A percentile compares a stretch with the other conserved stretches of the same genome.
phyloP scores from a whole-genome alignment of 2,113 vertebrate genomes.

The Solea solea region DNA sequence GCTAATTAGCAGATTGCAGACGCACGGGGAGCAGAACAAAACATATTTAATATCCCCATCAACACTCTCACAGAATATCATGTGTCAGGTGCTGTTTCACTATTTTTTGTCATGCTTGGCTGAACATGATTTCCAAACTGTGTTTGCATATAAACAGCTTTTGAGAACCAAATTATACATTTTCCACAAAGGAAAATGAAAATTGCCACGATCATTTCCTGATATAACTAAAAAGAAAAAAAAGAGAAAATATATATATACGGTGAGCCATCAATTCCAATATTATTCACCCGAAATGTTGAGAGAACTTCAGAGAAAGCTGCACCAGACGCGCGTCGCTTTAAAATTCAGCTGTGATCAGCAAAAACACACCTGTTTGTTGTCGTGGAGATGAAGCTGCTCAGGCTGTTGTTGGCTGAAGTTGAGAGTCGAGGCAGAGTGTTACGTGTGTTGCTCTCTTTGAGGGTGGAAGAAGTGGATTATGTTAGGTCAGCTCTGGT shows the following conservation, averaged over 20 bases:
- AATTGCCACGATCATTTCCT: neutral
- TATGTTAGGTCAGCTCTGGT: constrained; percentile 63
- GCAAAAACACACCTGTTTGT: constrained; percentile 35
- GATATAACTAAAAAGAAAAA: neutral
- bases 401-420: constrained; percentile 27
- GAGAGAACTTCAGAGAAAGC: constrained; percentile 10
- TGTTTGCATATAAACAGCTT: constrained; percentile 9
- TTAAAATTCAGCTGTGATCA: constrained; percentile 38
- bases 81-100: constrained; percentile 63
- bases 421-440: constrained; percentile 55
- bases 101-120: constrained; percentile 23
- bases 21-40: constrained; percentile 66
- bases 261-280: constrained; percentile 1
- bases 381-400: constrained; percentile 11
- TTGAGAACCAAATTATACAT: constrained; percentile 4
- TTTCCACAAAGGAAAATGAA: neutral
- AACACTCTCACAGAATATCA: constrained; percentile 49
- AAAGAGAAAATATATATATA: neutral
- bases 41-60: constrained; percentile 71
- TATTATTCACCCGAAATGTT: neutral
- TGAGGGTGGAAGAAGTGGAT: constrained; percentile 62
- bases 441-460: constrained; percentile 52
- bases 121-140: constrained; percentile 6
- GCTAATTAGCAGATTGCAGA: constrained; percentile 76
- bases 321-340: constrained; percentile 7